Conservation (phyloP, 2,113 vertebrate genomes). For the Eonycteris spelaea region DNA sequence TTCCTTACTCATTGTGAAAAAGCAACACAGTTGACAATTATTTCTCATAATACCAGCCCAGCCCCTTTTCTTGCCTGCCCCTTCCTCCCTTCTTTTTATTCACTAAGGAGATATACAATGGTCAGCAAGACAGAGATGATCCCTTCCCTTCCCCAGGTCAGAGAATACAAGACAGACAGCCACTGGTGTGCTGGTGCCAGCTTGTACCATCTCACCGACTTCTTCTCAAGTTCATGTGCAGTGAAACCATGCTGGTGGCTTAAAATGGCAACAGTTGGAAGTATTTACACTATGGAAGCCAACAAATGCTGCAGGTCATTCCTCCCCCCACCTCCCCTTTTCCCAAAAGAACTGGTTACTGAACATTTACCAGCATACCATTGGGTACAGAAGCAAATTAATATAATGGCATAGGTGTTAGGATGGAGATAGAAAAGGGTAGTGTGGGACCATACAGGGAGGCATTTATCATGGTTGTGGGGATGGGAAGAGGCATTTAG, state of each 20-base stretch:
- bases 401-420: background rate
- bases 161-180: background rate
- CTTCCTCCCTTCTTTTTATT: background rate
- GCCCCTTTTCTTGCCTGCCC: background rate
- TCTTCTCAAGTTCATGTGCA: background rate
- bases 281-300: background rate
- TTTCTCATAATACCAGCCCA: background rate
- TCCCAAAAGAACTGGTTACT: constrained; percentile 1
- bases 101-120: background rate
- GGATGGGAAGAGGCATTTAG: background rate
- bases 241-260: background rate
- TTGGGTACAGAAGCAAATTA: background rate
- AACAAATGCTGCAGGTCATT: background rate
- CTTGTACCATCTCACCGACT: background rate
- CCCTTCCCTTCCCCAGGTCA: background rate
- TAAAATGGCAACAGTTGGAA: background rate
- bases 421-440: background rate
- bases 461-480: background rate
- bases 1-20: background rate
- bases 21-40: background rate
- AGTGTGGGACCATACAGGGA: background rate
- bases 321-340: background rate
- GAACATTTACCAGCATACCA: background rate
- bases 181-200: no score
- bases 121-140: background rate